phyloP scores from a whole-genome alignment of 2,113 vertebrate species.

The Cavia porcellus region DNA sequence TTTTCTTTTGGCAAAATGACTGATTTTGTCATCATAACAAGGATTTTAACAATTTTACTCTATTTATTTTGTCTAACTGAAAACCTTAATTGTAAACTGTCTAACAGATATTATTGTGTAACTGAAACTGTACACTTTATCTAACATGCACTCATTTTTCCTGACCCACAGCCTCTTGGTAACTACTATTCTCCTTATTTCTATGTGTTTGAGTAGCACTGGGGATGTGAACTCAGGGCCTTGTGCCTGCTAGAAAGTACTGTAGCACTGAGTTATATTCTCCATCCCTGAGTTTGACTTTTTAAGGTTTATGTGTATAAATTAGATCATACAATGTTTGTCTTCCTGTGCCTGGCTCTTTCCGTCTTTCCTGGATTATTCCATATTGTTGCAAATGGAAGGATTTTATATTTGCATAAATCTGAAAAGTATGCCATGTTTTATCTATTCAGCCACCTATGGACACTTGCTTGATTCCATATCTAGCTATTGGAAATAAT shows the following conservation, averaged over 20 bases:
- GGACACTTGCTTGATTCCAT: background rate
- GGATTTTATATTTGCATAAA: background rate
- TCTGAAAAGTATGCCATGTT: background rate
- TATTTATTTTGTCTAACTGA: background rate
- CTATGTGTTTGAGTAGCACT: background rate
- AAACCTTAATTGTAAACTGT: background rate
- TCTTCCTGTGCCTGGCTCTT: background rate
- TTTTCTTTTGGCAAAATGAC: background rate
- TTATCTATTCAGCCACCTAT: background rate
- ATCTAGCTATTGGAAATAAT: background rate
- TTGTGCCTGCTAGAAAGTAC: background rate
- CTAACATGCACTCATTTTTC: background rate
- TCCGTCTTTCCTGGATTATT: background rate
- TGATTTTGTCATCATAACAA: background rate
- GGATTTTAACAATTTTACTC: background rate
- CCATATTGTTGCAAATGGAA: background rate
- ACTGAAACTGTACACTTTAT: background rate
- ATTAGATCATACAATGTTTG: background rate
- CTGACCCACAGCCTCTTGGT: accelerated
- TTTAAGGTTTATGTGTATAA: background rate
- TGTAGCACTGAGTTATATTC: background rate
- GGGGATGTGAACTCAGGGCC: background rate
- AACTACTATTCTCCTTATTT: background rate
- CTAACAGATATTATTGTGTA: background rate
- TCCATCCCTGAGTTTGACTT: background rate